Evolutionary conservation across 2,113 vertebrate genomes (phyloP).

Genomic region (Pleuronectes platessa): DNA sequence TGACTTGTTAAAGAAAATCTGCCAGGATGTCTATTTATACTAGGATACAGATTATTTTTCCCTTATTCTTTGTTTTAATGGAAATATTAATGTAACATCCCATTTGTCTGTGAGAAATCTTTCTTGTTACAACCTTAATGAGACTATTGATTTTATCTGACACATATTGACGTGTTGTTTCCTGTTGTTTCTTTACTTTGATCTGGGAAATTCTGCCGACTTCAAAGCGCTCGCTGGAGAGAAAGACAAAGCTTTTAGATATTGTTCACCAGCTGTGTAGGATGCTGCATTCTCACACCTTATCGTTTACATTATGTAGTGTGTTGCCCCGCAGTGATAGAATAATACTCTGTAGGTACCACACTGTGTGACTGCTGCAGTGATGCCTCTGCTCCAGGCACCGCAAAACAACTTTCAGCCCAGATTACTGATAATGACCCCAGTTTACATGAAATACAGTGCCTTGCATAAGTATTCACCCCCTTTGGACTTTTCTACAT

Average conservation of each 20-base stretch:
- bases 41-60: too few relatives aligned
- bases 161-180: constrained; percentile 55
- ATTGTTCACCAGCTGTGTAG: constrained; percentile 42
- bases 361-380: constrained; percentile 35
- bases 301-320: constrained; percentile 41
- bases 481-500: too few relatives aligned
- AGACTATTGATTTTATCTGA: constrained; percentile 67
- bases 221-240: constrained; percentile 15
- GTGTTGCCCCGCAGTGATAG: constrained; percentile 40
- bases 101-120: constrained; percentile 40
- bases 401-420: constrained; percentile 19
- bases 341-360: constrained; percentile 47
- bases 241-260: constrained; percentile 23
- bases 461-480: too few relatives aligned
- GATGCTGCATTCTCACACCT: constrained; percentile 41
- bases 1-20: too few relatives aligned
- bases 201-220: constrained; percentile 28
- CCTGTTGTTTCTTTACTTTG: constrained; percentile 62
- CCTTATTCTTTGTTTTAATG: constrained; percentile 38
- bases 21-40: too few relatives aligned
- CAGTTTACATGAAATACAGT: background rate
- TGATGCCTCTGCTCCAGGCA: constrained; percentile 35
- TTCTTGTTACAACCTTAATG: constrained; percentile 51
- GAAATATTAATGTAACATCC: constrained; percentile 32
- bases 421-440: constrained; percentile 1